These are phyloP conservation scores for Raphicerus campestris DNA, from an alignment of 2,113 vertebrate species.

Conservation along the genomic window DNA sequence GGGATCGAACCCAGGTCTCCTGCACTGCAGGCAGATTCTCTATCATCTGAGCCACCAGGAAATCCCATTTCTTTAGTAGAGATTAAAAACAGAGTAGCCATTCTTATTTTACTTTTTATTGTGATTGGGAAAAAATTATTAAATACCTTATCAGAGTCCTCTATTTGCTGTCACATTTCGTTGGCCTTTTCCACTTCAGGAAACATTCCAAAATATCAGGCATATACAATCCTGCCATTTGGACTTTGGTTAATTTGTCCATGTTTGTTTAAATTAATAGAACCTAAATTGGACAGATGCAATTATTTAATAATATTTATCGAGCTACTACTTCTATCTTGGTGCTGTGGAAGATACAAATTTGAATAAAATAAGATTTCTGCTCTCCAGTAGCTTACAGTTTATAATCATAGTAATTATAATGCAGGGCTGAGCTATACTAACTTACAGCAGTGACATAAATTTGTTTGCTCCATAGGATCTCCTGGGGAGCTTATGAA, in stretches of 20 bases:
- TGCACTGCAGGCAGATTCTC: neutral
- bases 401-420: slow-evolving; percentile 7
- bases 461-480: neutral
- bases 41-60: neutral
- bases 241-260: neutral
- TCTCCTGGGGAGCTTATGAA: neutral
- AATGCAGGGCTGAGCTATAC: neutral
- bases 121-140: neutral
- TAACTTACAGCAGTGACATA: neutral
- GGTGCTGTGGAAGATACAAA: neutral
- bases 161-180: neutral
- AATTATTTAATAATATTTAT: neutral
- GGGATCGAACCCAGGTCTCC: neutral
- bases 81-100: neutral
- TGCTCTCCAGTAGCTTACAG: neutral
- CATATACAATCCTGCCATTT: neutral
- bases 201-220: neutral
- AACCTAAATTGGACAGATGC: neutral
- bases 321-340: neutral
- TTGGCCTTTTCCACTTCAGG: neutral
- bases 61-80: neutral
- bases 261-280: neutral
- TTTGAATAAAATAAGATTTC: slow-evolving; percentile 15
- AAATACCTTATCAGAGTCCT: neutral
- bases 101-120: neutral